These are phyloP conservation scores for Lynx canadensis DNA, from an alignment of 2,113 vertebrate genomes.

Conservation along the genomic window DNA sequence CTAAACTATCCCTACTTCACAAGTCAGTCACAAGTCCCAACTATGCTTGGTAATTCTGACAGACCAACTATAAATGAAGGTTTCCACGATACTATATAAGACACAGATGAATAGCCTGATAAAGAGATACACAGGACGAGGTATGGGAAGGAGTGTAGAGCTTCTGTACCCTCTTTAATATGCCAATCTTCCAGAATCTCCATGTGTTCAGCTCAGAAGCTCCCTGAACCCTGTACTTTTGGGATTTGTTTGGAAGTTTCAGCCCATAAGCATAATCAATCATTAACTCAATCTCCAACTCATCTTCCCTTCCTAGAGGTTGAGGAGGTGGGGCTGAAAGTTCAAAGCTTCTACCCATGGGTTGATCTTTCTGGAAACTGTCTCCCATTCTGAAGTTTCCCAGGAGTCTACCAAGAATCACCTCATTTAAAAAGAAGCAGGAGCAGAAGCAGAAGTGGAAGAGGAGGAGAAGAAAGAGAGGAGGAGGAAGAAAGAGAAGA, in stretches of 20 bases:
- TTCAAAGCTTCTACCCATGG: not conserved
- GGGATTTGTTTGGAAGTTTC: not conserved
- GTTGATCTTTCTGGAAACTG: not conserved
- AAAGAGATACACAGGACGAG: not conserved
- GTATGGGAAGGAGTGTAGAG: fast-evolving
- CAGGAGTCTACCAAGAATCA: not conserved
- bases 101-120: too few species aligned
- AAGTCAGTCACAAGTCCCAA: not conserved
- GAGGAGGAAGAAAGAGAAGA: not conserved
- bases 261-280: not conserved
- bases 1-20: not conserved
- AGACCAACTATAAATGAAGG: not conserved
- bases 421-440: not conserved
- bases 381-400: not conserved
- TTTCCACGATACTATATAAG: not conserved
- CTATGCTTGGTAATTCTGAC: not conserved
- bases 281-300: not conserved
- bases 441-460: too few species aligned
- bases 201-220: not conserved
- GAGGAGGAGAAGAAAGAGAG: too few species aligned
- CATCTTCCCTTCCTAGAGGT: not conserved
- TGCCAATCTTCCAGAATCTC: not conserved
- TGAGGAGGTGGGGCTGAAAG: not conserved
- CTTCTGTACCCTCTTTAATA: not conserved
- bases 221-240: not conserved